Conservation (phyloP, 2,113 vertebrate species). For the Callaeas wilsoni region DNA sequence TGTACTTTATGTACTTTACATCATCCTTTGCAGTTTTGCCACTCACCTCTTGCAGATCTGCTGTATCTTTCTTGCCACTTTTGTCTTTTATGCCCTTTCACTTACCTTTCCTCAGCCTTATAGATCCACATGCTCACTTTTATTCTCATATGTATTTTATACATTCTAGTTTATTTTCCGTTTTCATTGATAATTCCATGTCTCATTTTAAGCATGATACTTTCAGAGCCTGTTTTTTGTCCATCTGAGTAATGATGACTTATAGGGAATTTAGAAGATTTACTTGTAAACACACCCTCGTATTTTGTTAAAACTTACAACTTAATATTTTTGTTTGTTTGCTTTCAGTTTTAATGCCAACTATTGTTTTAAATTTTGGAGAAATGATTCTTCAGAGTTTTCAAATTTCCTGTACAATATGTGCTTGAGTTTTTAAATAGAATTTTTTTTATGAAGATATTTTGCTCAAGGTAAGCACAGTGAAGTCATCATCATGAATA, state of each 20-base stretch:
- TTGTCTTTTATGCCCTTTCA: neutral
- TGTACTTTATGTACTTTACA: neutral
- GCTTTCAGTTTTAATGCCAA: neutral
- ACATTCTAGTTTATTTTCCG: neutral
- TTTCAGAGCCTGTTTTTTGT: neutral
- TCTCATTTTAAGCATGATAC: neutral
- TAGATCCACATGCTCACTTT: neutral
- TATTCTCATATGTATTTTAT: neutral
- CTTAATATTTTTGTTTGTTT: neutral
- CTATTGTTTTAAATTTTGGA: neutral
- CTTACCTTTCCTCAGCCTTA: neutral
- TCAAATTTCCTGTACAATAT: neutral
- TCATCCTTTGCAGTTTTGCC: neutral
- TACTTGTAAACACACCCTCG: neutral
- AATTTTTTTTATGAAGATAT: neutral
- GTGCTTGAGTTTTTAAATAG: neutral
- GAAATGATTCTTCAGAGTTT: neutral
- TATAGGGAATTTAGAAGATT: neutral
- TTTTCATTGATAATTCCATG: neutral
- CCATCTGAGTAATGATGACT: neutral
- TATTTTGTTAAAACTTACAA: neutral
- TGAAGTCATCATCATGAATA: neutral
- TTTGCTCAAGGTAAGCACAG: neutral
- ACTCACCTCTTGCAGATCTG: neutral
- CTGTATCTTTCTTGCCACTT: neutral